Percentiles rank a stretch among this genome's conserved stretches.
Conservation (phyloP, 2,888 invertebrate species). For the Cosmia pyralina region DNA sequence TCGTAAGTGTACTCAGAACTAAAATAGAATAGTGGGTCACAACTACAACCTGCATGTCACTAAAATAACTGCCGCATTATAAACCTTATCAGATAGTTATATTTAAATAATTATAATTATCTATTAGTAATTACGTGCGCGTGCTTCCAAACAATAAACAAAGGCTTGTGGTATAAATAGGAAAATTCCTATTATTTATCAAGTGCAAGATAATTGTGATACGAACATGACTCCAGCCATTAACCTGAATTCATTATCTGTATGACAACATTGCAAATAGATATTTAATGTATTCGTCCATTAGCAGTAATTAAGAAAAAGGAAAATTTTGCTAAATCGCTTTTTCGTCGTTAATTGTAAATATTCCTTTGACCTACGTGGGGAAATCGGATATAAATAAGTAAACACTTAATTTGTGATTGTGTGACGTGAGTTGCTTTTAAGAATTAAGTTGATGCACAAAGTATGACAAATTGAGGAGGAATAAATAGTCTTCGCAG, state of each 20-base stretch:
- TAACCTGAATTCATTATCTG: constrained; percentile 82
- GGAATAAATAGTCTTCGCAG: neutral
- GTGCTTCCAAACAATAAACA: constrained; percentile 74
- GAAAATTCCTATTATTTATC: constrained; percentile 87
- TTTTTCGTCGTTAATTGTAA: constrained; percentile 71
- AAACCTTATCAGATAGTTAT: constrained; percentile 58
- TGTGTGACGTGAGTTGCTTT: constrained; percentile 13
- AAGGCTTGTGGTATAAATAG: constrained; percentile 80
- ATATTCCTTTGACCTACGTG: constrained; percentile 75
- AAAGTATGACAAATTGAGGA: neutral
- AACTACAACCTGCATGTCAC: constrained; percentile 10
- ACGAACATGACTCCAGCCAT: constrained; percentile 74
- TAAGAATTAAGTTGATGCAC: constrained; percentile 3
- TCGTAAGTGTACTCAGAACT: neutral
- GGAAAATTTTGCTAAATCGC: constrained; percentile 85
- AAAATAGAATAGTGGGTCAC: constrained; percentile 31
- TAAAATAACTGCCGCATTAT: constrained; percentile 40
- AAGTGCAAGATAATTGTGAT: constrained; percentile 75
- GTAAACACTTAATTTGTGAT: constrained; percentile 21
- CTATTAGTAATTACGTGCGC: constrained; percentile 73
- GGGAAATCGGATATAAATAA: constrained; percentile 40
- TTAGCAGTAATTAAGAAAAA: constrained; percentile 79
- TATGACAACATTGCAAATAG: constrained; percentile 82
- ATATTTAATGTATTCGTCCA: constrained; percentile 78
- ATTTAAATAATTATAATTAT: constrained; percentile 68